phyloP scores from a whole-genome alignment of 1,140 invertebrate species.

The Campoletis sonorensis region DNA sequence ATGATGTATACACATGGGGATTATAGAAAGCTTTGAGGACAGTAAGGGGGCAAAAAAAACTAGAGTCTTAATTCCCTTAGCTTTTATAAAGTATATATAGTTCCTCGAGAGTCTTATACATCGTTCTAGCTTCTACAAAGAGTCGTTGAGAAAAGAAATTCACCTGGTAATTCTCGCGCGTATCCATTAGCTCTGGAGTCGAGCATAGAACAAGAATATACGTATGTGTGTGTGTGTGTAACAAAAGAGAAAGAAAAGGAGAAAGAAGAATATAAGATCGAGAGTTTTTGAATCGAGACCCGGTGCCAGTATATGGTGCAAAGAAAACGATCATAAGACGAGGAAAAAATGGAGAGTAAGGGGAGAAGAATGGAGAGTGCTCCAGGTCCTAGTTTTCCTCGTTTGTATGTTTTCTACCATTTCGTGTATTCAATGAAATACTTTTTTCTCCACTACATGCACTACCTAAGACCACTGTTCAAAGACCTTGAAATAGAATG shows the following conservation, averaged over 20 bases:
- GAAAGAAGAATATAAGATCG: background rate
- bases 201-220: constrained; percentile 5
- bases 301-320: background rate
- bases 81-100: no score
- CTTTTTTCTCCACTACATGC: no score
- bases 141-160: constrained; percentile 32
- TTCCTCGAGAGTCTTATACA: no score
- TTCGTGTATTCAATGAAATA: no score
- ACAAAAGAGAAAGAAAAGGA: background rate
- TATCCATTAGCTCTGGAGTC: constrained; percentile 39
- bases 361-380: background rate
- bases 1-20: no score
- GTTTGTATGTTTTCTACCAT: background rate
- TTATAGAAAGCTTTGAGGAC: no score
- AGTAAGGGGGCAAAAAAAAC: no score
- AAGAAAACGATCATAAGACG: constrained; percentile 1
- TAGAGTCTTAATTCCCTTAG: no score
- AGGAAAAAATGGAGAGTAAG: background rate
- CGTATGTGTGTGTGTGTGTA: background rate
- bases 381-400: background rate
- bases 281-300: background rate
- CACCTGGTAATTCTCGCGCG: constrained; percentile 41
- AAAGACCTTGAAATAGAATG: no score
- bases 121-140: background rate
- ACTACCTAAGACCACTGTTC: no score